Percentiles rank a stretch among this genome's conserved stretches.
phyloP scores from a whole-genome alignment of 1,140 invertebrate genomes.

The Atta colombica region DNA sequence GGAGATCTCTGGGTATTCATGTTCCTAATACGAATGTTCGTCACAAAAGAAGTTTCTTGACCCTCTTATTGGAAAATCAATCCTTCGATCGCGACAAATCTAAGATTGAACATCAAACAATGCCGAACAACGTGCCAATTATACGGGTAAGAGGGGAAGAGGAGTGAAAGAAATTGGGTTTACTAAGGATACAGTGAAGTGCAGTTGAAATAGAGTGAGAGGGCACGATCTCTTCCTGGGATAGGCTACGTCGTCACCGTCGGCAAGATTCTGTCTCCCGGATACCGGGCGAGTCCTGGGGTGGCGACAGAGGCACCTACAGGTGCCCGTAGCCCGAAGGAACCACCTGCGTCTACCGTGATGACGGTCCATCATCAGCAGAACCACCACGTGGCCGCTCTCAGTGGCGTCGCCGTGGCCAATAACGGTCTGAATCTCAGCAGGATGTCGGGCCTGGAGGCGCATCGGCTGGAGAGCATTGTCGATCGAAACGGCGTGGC shows the following conservation, averaged over 20 bases:
- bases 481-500: constrained; percentile 77
- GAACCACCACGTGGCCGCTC: constrained; percentile 85
- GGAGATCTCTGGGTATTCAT: background rate
- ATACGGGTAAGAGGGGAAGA: constrained; percentile 10
- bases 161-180: constrained; percentile 6
- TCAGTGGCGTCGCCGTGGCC: constrained; percentile 83
- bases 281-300: constrained; percentile 83
- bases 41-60: constrained; percentile 16
- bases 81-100: background rate
- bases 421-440: constrained; percentile 83
- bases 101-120: background rate
- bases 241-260: constrained; percentile 66
- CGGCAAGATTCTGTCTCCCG: constrained; percentile 85
- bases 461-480: constrained; percentile 80
- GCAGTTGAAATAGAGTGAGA: constrained; percentile 44
- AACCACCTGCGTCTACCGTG: constrained; percentile 79
- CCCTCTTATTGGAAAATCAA: background rate
- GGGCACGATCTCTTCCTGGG: constrained; percentile 45
- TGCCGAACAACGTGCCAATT: background rate
- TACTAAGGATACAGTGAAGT: constrained; percentile 54
- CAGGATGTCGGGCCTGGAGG: constrained; percentile 83
- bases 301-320: constrained; percentile 83
- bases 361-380: constrained; percentile 87
- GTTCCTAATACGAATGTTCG: background rate
- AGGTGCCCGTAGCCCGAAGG: constrained; percentile 81